Evolutionary conservation across 2,797 vertebrate genomes (phyloP).

Genomic region (Liparis tanakae): DNA sequence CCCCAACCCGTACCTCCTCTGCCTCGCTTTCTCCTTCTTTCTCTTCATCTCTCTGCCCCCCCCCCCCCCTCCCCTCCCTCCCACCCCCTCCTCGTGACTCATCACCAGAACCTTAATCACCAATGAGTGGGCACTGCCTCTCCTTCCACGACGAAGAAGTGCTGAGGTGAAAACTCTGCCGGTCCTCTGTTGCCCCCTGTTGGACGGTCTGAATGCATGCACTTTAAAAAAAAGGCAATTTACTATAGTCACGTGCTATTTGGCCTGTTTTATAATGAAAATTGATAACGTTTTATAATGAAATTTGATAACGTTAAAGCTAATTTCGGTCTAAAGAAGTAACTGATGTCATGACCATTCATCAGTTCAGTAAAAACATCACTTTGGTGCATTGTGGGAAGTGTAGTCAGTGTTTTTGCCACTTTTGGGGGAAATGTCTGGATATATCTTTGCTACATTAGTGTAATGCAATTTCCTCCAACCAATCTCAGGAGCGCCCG

Average conservation of each 20-base stretch:
- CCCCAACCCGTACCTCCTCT: slow-evolving; percentile 16
- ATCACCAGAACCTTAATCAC: slow-evolving; percentile 74
- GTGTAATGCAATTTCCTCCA: background rate
- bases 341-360: background rate
- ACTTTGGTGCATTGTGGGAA: background rate
- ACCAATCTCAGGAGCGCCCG: background rate
- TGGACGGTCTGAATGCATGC: slow-evolving; percentile 29
- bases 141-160: slow-evolving; percentile 16
- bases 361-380: background rate
- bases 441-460: background rate
- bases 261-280: background rate
- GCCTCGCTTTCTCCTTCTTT: slow-evolving; percentile 11
- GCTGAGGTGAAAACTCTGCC: background rate
- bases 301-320: background rate
- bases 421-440: background rate
- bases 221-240: background rate
- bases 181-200: slow-evolving; percentile 63
- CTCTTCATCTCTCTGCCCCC: slow-evolving; percentile 47
- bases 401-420: background rate
- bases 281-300: background rate
- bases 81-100: slow-evolving; percentile 69
- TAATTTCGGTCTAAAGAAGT: background rate
- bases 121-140: slow-evolving; percentile 68
- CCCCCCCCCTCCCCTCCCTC: slow-evolving; percentile 48
- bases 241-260: background rate